Base-by-base conservation (phyloP, 30 jellyfish, hydroid and myxozoan species). In the Aurelia sp. region DNA sequence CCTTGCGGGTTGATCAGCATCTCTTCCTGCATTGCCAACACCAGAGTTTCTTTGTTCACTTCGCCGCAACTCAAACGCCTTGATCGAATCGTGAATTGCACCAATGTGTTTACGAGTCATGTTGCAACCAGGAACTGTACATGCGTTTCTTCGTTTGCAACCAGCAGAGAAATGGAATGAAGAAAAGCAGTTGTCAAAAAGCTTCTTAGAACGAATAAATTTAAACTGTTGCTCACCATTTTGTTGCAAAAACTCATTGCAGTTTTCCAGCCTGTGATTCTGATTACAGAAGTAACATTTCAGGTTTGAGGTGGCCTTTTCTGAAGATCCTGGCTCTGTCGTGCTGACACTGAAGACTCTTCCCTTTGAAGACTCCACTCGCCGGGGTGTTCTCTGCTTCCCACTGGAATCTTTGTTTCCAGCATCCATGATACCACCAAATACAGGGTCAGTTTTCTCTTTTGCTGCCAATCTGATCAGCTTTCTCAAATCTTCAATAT, bases 401-500 rank as follows among this genome's bases (percentile, higher is more conserved):
- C 16, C 19, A 18, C 19, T 53, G 65, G 16, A 53, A 53, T 53
- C 65, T 12, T 2, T 53, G 65, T 18, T 53, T 0, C n/a, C 16
- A 12, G 65, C 65, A 53, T 53, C 65, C 19, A 53, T 12, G 65
- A 53, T 53, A 18, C 65, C 19, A 18, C 16, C 19, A 18, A 12
- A 12, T 2, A 12, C 33, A 27, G 33, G 65, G 19, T 53, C 65
- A 53, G 65, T 53, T 53, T 75, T 13, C 75, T 59, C 68, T 33
- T 11, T 13, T 75, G 76, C 30, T 75, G 33, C 33, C 33, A 27
- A 27, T 27, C 86, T 47, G 20, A 51, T 76, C 17, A 16, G 76
- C 31, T 17, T 35, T 75, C 86, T 53, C 37, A 75, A 10, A 9
- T 57, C 86, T 21, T 75, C 60, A 16, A 75, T 76, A 19, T 35